phyloP scores from a whole-genome alignment of 2,113 vertebrate genomes.

The Zosterops hypoxanthus region DNA sequence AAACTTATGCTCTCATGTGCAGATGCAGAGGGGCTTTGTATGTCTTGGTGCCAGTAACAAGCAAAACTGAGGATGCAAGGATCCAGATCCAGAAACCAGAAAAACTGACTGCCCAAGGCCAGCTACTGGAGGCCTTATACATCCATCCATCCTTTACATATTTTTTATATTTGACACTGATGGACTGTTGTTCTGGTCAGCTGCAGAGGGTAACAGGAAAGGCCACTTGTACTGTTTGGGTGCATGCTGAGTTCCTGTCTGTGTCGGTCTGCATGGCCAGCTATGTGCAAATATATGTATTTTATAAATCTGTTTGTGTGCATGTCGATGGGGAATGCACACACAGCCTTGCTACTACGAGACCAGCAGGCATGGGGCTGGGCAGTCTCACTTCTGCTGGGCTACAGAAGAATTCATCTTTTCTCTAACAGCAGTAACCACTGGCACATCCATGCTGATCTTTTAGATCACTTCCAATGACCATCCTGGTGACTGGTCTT shows the following conservation, averaged over 20 bases:
- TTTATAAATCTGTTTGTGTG: not conserved
- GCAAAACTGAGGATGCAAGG: not conserved
- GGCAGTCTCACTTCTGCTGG: not conserved
- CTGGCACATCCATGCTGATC: not conserved
- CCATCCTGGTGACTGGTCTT: not conserved
- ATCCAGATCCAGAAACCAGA: not conserved
- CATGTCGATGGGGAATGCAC: not conserved
- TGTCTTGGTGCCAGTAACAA: not conserved
- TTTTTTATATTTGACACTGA: not conserved
- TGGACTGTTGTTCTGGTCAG: not conserved
- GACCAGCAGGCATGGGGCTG: not conserved
- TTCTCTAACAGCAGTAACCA: not conserved
- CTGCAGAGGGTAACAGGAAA: not conserved
- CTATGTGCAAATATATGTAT: no score
- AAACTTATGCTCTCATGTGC: not conserved
- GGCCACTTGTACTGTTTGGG: not conserved
- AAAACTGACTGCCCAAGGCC: not conserved
- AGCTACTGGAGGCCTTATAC: not conserved
- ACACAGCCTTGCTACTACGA: not conserved
- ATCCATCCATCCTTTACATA: not conserved
- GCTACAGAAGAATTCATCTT: not conserved
- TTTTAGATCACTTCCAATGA: not conserved
- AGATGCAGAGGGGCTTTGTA: not conserved
- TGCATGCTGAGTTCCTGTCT: not conserved
- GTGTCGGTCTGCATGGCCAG: rapidly evolving